Base-by-base conservation (phyloP, 2,888 invertebrate genomes). In the Sphaeridia pumilis region DNA sequence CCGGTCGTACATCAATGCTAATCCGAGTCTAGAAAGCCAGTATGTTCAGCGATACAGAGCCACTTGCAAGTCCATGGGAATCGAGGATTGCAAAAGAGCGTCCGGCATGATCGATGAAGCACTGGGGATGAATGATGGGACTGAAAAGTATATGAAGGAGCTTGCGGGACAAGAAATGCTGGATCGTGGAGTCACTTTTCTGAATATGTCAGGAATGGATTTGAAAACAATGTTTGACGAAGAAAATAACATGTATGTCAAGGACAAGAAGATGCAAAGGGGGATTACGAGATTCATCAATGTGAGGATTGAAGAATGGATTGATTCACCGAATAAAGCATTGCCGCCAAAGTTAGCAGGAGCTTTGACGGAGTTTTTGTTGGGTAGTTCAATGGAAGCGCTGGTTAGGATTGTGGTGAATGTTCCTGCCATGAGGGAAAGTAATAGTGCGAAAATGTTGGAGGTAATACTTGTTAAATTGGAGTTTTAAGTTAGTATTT, bases 141-240 rank as follows among this genome's bases (percentile, higher is more conserved):
- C 21, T 4, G 49, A 50, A 21, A 36, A 31, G 25, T 46, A 28
- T 20, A 10, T 5, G 14, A 55, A 55, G 21, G 51, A 55, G 44
- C 3, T 17, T 12, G 24, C 57, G 4, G 52, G 35, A 10, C 58
- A 62, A 31, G 61, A 61, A 10, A 17, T 58, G 10, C 21, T 65
- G 38, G 58, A 65, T 24, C 52, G 53, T 24, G 65, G 63, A 36
- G 60, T 65, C 2, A 63, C 65, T 2, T 65, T 55, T 52, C 43
- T 65, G 4, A 52, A 46, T 20, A 61, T 63, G 60, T 55, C 57
- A 10, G 49, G 54, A n/a, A 35, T 54, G 26, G 59, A 58, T 41
- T 41, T 63, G 27, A 55, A 55, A 41, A 49, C 47, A 27, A 52
- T 65, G n/a, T 65, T 65, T 53, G 49, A 57, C 4, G 49, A 47